Base-by-base conservation (phyloP, 2,888 invertebrate genomes). In the Artemia sinica region DNA sequence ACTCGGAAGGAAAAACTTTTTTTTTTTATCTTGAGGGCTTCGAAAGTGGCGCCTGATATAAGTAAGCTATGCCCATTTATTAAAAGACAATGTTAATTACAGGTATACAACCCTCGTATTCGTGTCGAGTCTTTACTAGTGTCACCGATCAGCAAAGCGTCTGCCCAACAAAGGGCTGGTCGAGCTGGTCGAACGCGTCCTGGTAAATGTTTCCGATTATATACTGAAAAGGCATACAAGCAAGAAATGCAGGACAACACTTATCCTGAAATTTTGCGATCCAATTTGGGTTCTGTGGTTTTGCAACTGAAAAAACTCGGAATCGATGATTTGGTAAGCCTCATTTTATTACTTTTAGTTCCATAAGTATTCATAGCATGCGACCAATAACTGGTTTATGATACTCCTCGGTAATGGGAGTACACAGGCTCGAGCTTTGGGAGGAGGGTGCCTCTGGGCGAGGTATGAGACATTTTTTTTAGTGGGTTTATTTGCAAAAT, bases 221-320 rank as follows among this genome's bases (percentile, higher is more conserved):
- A 97, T 78, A 97, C 97, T 0, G 96, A 94, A 77, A 91, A 91
- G 76, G 93, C 93, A 0, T 96, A 92, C 79, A 90, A 89, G 75
- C 86, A 89, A 75, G 98, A 98, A 79, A 98, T 98, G 98, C 97
- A 97, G 75, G 95, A 96, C 74, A 95, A 97, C 76, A 98, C 97
- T 0, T 97, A 97, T 78, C 96, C 97, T 0, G 91, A 98, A 82
- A 97, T 98, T 77, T 80, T 92, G 70, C 81, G 88, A 72, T 93
- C 93, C 66, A 93, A 93, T 82, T 84, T 94, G 76, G 96, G 96
- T 70, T 94, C 95, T 73, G 97, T 98, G 73, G 98, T 98, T 73
- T 82, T 99, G 75, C 97, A 98, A 81, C 81, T 99, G 77, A 99
- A 99, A 80, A 98, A 98, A 80, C 84, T 99, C 72, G 90, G 95